Conservation (phyloP, 2,888 invertebrate species). For the Ichneumoninae sp. region DNA sequence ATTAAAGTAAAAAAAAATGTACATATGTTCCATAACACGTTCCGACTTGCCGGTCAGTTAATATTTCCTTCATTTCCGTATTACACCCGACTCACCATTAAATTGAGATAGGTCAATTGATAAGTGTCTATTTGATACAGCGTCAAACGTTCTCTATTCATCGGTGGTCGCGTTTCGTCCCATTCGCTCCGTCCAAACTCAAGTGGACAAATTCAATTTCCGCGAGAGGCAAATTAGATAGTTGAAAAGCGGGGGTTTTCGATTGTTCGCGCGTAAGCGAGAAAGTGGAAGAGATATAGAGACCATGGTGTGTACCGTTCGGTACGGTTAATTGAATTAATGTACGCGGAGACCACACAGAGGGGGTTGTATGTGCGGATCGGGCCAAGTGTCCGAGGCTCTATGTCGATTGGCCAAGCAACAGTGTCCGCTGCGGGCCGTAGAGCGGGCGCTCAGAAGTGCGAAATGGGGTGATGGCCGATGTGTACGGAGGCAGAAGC, state of each 20-base stretch:
- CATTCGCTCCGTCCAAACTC: not conserved
- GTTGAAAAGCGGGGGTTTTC: not conserved
- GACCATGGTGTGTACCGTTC: not conserved
- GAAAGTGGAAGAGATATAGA: not conserved
- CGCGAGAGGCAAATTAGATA: not conserved
- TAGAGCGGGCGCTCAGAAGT: conserved; percentile 54
- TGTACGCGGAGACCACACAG: conserved; percentile 3
- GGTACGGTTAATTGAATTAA: conserved; percentile 36
- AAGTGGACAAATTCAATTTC: conserved; percentile 6
- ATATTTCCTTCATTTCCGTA: not conserved
- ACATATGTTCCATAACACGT: not conserved
- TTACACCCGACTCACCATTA: not conserved
- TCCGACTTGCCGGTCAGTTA: not conserved
- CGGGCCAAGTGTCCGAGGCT: conserved; percentile 9
- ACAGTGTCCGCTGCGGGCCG: conserved; percentile 62
- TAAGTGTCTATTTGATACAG: not conserved
- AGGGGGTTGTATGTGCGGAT: not conserved
- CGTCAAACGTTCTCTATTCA: not conserved
- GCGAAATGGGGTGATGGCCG: conserved; percentile 59
- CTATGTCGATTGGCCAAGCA: conserved; percentile 49
- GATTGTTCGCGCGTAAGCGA: not conserved
- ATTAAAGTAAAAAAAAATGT: not conserved
- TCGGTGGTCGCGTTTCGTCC: not conserved
- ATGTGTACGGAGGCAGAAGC: conserved; percentile 40
- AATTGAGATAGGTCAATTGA: not conserved